These are phyloP conservation scores for Probaryconus sp. DNA, from an alignment of 1,140 invertebrate species.

Conservation along the genomic window DNA sequence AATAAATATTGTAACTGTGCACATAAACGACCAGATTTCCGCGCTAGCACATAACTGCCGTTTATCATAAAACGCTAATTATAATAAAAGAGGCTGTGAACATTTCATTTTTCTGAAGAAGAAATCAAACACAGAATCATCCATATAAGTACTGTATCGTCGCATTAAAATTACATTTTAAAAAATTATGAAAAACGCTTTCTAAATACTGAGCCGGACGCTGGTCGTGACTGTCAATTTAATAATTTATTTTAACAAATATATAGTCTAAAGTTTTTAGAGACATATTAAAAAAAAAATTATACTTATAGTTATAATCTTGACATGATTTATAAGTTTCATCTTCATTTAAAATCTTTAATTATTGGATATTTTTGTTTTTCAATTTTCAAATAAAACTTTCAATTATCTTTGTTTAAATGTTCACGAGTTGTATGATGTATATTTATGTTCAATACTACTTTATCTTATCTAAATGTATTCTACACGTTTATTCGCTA, in stretches of 20 bases:
- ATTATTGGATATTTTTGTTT: no score
- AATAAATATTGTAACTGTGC: slow-evolving; percentile 49
- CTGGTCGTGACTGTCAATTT: slow-evolving; percentile 38
- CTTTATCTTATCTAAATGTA: slow-evolving; percentile 46
- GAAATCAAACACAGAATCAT: background rate
- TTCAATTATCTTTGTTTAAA: no score
- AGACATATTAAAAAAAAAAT: no score
- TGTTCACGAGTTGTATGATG: slow-evolving; percentile 3
- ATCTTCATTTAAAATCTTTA: no score
- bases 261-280: no score
- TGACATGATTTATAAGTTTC: no score
- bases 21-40: slow-evolving; percentile 51
- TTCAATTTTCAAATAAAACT: no score
- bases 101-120: slow-evolving; percentile 25
- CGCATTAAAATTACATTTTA: slow-evolving; percentile 5
- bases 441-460: slow-evolving; percentile 21
- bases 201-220: slow-evolving; percentile 25
- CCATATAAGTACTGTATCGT: background rate
- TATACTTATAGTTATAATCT: no score
- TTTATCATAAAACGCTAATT: slow-evolving; percentile 28
- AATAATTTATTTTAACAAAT: background rate
- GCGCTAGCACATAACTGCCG: slow-evolving; percentile 48
- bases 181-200: background rate
- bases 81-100: slow-evolving; percentile 49
- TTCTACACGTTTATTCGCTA: slow-evolving; percentile 36